These are phyloP conservation scores for Drosophila murphyi DNA, from an alignment of 1,140 invertebrate genomes.

Conservation along the genomic window DNA sequence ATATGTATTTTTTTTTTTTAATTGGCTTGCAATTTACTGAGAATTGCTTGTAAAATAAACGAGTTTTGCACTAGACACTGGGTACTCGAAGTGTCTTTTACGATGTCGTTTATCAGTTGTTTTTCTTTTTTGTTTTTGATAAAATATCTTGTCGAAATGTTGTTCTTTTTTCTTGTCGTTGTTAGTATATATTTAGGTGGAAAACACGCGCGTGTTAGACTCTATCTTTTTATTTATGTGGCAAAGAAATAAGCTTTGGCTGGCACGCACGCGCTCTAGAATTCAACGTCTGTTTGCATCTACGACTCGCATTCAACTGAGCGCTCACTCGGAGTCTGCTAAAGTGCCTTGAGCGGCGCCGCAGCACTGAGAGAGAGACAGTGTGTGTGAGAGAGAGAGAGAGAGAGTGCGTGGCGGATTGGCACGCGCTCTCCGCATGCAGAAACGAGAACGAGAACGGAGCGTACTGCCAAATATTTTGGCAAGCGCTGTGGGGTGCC, in stretches of 20 bases:
- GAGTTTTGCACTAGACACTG: constrained; percentile 33
- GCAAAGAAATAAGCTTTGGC: constrained; percentile 3
- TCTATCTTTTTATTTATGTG: background rate
- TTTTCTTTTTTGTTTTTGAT: constrained; percentile 25
- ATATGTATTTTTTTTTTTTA: constrained; percentile 36
- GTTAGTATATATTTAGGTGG: constrained; percentile 3
- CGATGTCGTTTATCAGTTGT: constrained; percentile 29
- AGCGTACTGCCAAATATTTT: constrained; percentile 32
- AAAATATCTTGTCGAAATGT: constrained; percentile 39
- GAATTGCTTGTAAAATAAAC: constrained; percentile 35
- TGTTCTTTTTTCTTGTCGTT: constrained; percentile 1
- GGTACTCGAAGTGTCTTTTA: constrained; percentile 22
- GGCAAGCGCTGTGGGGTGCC: constrained; percentile 34
- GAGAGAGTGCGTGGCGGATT: background rate
- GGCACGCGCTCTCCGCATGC: constrained; percentile 22
- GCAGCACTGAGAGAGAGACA: constrained; percentile 24
- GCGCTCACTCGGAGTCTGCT: constrained; percentile 23
- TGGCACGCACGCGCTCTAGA: constrained; percentile 61
- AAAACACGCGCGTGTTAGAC: constrained; percentile 18
- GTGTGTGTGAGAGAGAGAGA: background rate
- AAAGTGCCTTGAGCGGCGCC: constrained; percentile 30
- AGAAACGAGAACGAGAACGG: background rate
- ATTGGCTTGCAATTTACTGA: constrained; percentile 57
- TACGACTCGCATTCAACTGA: constrained; percentile 60
- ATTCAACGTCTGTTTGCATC: constrained; percentile 50